phyloP scores from a whole-genome alignment of 1,140 invertebrate species.

The Dufourea novaeangliae region DNA sequence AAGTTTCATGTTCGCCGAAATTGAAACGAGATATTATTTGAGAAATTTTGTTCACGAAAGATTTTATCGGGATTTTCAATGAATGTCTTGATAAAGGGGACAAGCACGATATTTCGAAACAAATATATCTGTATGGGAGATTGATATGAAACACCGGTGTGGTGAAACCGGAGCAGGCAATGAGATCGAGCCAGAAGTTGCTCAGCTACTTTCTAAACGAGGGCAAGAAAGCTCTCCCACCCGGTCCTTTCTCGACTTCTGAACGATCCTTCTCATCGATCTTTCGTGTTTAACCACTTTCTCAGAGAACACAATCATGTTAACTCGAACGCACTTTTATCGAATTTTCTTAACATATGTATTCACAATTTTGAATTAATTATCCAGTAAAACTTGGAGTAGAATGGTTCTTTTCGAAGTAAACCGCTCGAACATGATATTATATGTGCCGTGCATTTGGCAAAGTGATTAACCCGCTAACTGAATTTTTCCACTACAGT shows the following conservation, averaged over 20 bases:
- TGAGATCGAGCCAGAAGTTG: conserved; percentile 57
- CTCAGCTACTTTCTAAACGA: conserved; percentile 69
- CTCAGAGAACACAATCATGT: background rate
- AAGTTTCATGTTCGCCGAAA: background rate
- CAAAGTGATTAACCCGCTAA: too few species aligned
- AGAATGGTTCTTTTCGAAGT: too few species aligned
- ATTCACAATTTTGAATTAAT: too few species aligned
- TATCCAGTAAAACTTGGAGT: too few species aligned
- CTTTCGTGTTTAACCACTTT: conserved; percentile 1
- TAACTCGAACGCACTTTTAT: background rate
- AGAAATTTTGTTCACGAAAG: too few species aligned
- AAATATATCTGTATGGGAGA: conserved; percentile 23
- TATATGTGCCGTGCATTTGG: too few species aligned
- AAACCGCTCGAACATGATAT: too few species aligned
- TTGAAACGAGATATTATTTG: background rate
- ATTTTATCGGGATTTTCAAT: background rate
- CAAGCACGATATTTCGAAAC: conserved; percentile 34
- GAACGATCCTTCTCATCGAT: conserved; percentile 12
- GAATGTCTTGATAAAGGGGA: background rate
- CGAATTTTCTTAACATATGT: too few species aligned
- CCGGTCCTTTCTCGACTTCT: conserved; percentile 42
- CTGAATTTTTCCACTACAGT: too few species aligned
- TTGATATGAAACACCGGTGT: conserved; percentile 33
- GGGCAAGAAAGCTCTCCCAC: conserved; percentile 38
- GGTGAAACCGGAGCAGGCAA: conserved; percentile 53